These are phyloP conservation scores for Papilio polytes DNA, from an alignment of 1,140 invertebrate species.

Conservation along the genomic window DNA sequence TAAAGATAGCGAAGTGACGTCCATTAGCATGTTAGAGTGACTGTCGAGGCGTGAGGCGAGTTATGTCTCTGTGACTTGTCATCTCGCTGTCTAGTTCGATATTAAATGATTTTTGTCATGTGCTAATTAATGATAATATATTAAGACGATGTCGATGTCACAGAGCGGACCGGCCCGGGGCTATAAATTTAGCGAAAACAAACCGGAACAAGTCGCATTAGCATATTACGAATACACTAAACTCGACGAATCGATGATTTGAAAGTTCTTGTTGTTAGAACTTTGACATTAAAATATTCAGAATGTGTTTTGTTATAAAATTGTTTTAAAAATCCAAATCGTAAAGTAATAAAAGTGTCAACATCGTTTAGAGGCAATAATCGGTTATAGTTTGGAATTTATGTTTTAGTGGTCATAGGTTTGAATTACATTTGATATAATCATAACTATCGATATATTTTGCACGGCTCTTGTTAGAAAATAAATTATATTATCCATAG, in stretches of 20 bases:
- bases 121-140: constrained; percentile 72
- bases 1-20: constrained; percentile 52
- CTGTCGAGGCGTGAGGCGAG: constrained; percentile 48
- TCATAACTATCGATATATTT: not conserved
- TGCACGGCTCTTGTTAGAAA: not conserved
- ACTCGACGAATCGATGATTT: constrained; percentile 56
- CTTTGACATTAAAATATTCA: constrained; percentile 40
- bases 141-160: constrained; percentile 55
- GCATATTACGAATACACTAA: constrained; percentile 73
- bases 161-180: constrained; percentile 51
- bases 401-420: not conserved
- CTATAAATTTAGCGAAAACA: constrained; percentile 70
- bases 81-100: constrained; percentile 48
- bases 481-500: not conserved
- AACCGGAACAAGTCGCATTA: constrained; percentile 69
- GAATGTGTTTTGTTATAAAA: constrained; percentile 20
- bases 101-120: constrained; percentile 66
- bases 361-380: constrained; percentile 19
- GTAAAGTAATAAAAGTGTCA: constrained; percentile 19
- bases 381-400: constrained; percentile 11
- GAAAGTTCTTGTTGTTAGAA: constrained; percentile 60
- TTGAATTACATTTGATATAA: not conserved
- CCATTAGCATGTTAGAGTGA: constrained; percentile 66
- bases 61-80: constrained; percentile 48
- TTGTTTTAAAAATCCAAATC: constrained; percentile 8